These are phyloP conservation scores for Caenorhabditis sp. DNA, from an alignment of 2,888 invertebrate species.

Conservation along the genomic window DNA sequence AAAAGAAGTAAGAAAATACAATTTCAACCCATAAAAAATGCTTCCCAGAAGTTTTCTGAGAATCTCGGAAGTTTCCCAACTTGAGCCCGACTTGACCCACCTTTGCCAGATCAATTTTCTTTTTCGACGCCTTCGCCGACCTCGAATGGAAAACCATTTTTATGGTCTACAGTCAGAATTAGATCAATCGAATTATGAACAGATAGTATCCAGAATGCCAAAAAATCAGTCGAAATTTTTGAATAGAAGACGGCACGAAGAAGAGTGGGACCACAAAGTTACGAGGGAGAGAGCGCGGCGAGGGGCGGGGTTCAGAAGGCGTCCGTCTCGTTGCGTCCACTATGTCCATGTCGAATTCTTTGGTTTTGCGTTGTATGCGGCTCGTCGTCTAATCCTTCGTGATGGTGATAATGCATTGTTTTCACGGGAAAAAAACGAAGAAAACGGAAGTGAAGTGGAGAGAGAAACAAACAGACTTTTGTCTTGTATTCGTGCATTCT, in stretches of 20 bases:
- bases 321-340: conserved; percentile 44
- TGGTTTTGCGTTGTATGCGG: conserved; percentile 25
- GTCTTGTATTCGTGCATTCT: conserved; percentile 24
- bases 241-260: too few species aligned
- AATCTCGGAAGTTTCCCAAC: too few species aligned
- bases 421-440: conserved; percentile 16
- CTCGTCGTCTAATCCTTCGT: conserved; percentile 41
- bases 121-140: conserved; percentile 62
- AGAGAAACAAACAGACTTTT: conserved; percentile 30
- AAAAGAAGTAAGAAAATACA: too few species aligned
- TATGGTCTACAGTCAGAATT: conserved; percentile 9
- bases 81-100: too few species aligned
- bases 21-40: too few species aligned
- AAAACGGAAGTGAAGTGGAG: conserved; percentile 11
- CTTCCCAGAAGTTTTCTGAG: not conserved
- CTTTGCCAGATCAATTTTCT: conserved; percentile 70
- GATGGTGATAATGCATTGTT: conserved; percentile 51
- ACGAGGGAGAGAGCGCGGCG: conserved; percentile 26
- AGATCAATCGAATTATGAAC: not conserved
- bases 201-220: too few species aligned
- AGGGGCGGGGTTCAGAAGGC: conserved; percentile 50
- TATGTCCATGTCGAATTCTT: conserved; percentile 41
- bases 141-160: conserved; percentile 70
- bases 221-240: conserved; percentile 9
- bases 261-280: conserved; percentile 30